Evolutionary conservation across 1,140 invertebrate species (phyloP).

Genomic region (Periplaneta americana): DNA sequence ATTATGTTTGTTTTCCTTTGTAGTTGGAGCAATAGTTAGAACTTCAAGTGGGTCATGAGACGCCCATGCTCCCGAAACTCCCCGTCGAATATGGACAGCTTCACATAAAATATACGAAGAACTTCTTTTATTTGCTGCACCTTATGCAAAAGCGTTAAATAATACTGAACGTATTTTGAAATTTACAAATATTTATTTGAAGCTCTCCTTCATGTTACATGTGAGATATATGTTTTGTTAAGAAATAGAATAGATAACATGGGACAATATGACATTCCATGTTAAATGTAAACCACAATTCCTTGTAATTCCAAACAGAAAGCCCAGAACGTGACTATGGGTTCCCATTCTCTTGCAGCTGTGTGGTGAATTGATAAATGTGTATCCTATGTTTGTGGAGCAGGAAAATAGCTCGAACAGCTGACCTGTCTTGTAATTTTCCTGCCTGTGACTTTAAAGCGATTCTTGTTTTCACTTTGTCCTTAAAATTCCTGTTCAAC

Average conservation of each 20-base stretch:
- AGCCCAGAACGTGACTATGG: not conserved
- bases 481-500: conserved; percentile 13
- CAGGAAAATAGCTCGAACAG: not conserved
- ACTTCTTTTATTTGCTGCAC: too few species aligned
- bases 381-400: not conserved
- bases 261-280: not conserved
- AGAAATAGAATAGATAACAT: not conserved
- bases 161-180: too few species aligned
- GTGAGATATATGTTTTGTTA: not conserved
- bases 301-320: not conserved
- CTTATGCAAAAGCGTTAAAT: too few species aligned
- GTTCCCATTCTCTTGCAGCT: not conserved
- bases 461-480: conserved; percentile 15
- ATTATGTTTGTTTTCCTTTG: not conserved
- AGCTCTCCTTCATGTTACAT: not conserved
- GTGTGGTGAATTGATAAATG: not conserved
- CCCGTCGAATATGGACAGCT: not conserved
- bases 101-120: too few species aligned
- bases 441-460: not conserved
- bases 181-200: not conserved
- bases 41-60: not conserved
- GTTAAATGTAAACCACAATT: not conserved
- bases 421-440: not conserved
- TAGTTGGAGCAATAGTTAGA: not conserved
- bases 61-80: not conserved